A percentile compares a stretch with the other conserved stretches of the same genome.
phyloP scores from a whole-genome alignment of 2,888 invertebrate species.

The Julus scandinavius region DNA sequence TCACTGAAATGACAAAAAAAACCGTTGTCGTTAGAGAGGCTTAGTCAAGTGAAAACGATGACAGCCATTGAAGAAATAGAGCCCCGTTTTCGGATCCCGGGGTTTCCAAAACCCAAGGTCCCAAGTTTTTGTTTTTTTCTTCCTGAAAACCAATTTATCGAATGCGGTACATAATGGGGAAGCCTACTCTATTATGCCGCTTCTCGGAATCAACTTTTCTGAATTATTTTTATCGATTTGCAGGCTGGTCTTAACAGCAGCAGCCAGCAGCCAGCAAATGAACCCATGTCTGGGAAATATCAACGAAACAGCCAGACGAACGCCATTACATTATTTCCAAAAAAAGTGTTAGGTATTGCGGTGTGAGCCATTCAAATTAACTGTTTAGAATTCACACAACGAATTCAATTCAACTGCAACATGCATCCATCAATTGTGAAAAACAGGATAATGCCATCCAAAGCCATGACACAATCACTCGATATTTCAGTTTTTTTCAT shows the following conservation, averaged over 20 bases:
- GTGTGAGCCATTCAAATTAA: not conserved
- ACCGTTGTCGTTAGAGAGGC: not conserved
- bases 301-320: not conserved
- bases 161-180: not conserved
- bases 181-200: not conserved
- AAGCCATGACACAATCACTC: no score
- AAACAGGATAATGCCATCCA: no score
- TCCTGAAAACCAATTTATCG: not conserved
- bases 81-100: not conserved
- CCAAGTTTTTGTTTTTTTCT: not conserved
- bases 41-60: not conserved
- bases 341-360: not conserved
- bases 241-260: not conserved
- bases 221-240: constrained; percentile 41
- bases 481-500: no score
- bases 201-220: constrained; percentile 40
- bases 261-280: not conserved
- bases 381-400: not conserved
- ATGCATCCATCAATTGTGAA: not conserved
- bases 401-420: not conserved
- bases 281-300: constrained; percentile 1
- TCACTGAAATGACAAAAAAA: constrained; percentile 4
- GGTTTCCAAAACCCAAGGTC: not conserved
- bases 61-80: not conserved
- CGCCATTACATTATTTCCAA: not conserved